Base-by-base conservation (phyloP, 2,797 vertebrate species). In the Decapterus maruadsi region DNA sequence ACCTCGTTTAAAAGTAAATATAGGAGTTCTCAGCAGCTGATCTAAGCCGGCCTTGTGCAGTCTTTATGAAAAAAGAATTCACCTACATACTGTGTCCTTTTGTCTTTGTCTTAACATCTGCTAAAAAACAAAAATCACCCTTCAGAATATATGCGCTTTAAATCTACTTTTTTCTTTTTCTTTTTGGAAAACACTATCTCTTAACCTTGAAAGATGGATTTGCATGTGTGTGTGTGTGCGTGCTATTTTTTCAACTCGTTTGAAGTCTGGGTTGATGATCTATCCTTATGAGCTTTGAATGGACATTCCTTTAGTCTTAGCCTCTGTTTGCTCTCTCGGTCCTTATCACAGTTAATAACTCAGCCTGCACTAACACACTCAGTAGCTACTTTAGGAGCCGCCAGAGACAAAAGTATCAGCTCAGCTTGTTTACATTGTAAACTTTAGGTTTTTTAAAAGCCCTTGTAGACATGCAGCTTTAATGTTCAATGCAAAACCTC, bases 1-100 rank as follows among this genome's bases (percentile, higher is more conserved):
- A 85, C 81, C 91, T 88, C 71, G 87, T 93, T 93, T 93, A 74
- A 90, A 87, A 92, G 92, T 93, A 93, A 93, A 94, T 92, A 94
- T 91, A 92, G 90, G 85, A 90, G 72, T 76, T 83, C 81, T 83
- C 77, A 81, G 88, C 87, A 82, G 87, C 84, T 85, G 87, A 90
- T 77, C 57, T 73, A 77, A 83, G 80, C 54, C 79, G 46, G 68
- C 46, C 62, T 75, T 2, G 10, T 61, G 68, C 46, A 40, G 62
- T 55, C 64, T 77, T 82, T 67, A 74, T 72, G 66, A 61, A 51
- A 73, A 57, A 57, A 75, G 22, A 77, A 51, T 63, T 46, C 72
- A 75, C 4, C 29, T 50, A 66, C 54, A 59, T 16, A 68, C 57
- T 45, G 17, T 29, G 45, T 69, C 34, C 53, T 68, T 79, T 70